Conservation (phyloP, 92 coral and sea anemone species). For the Porites divaricata region DNA sequence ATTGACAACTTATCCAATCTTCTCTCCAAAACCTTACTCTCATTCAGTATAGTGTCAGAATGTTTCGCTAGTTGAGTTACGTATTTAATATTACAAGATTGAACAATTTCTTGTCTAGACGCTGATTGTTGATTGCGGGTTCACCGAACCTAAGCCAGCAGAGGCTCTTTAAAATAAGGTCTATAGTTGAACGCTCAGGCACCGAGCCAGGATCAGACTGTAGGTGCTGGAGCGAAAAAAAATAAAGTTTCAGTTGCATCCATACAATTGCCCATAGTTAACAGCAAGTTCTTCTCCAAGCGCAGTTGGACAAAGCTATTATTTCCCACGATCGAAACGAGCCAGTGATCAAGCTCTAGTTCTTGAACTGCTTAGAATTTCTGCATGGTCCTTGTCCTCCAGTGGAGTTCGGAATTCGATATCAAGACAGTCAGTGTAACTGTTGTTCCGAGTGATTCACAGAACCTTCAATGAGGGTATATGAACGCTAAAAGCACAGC, state of each 20-base stretch:
- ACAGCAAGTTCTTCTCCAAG: not conserved
- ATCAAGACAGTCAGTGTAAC: too few relatives aligned
- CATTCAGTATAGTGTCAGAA: constrained; percentile 31
- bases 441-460: too few relatives aligned
- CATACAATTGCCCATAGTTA: not conserved
- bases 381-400: too few relatives aligned
- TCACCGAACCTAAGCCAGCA: constrained; percentile 13
- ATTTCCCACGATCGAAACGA: too few relatives aligned
- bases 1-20: too few relatives aligned
- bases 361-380: too few relatives aligned
- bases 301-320: constrained; percentile 4
- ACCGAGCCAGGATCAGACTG: constrained; percentile 10
- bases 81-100: constrained; percentile 1
- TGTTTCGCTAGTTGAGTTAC: constrained; percentile 21
- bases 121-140: constrained; percentile 24
- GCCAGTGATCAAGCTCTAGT: too few relatives aligned
- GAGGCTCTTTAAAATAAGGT: constrained; percentile 23
- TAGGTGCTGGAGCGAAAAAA: constrained; percentile 24
- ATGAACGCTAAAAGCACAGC: too few relatives aligned
- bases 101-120: constrained; percentile 20
- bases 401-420: too few relatives aligned
- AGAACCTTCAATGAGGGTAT: too few relatives aligned
- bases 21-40: not conserved
- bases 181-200: constrained; percentile 11
- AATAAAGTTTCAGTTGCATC: not conserved